phyloP scores from a whole-genome alignment of 2,797 vertebrate species.

The Netta rufina region DNA sequence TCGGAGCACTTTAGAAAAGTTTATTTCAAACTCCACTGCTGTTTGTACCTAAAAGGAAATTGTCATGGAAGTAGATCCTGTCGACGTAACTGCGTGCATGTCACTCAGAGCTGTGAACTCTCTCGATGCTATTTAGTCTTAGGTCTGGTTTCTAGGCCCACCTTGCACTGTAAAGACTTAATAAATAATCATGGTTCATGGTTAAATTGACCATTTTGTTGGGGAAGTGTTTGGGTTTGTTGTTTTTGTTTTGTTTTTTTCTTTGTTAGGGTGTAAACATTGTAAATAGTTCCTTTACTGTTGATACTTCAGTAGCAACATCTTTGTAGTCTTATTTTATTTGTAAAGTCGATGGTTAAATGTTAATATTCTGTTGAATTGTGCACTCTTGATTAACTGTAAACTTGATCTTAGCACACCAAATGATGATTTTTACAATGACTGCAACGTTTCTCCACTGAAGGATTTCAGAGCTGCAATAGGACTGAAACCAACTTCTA shows the following conservation, averaged over 20 bases:
- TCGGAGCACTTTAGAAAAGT: slow-evolving; percentile 74
- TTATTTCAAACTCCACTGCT: slow-evolving; percentile 3
- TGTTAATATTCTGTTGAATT: slow-evolving; percentile 19
- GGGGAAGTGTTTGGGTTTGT: neutral
- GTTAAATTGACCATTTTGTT: neutral
- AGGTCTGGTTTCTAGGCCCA: slow-evolving; percentile 56
- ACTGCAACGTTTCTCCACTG: slow-evolving; percentile 31
- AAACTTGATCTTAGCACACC: slow-evolving; percentile 30
- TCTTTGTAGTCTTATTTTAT: slow-evolving; percentile 28
- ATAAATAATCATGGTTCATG: neutral
- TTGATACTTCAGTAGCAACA: neutral
- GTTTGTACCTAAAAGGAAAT: neutral
- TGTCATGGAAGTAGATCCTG: neutral
- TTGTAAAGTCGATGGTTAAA: slow-evolving; percentile 33
- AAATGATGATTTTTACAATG: slow-evolving; percentile 25
- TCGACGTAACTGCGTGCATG: neutral
- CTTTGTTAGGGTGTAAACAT: neutral
- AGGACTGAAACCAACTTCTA: slow-evolving; percentile 67
- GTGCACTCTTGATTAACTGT: slow-evolving; percentile 16
- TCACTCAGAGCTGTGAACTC: slow-evolving; percentile 26
- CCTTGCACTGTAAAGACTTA: slow-evolving; percentile 18
- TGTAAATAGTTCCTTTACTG: neutral
- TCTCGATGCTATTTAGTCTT: slow-evolving; percentile 39
- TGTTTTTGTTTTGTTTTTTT: neutral
- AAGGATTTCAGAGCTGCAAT: slow-evolving; percentile 47